Conservation (phyloP, 1,140 invertebrate genomes). For the Lordiphosa clarofinis region DNA sequence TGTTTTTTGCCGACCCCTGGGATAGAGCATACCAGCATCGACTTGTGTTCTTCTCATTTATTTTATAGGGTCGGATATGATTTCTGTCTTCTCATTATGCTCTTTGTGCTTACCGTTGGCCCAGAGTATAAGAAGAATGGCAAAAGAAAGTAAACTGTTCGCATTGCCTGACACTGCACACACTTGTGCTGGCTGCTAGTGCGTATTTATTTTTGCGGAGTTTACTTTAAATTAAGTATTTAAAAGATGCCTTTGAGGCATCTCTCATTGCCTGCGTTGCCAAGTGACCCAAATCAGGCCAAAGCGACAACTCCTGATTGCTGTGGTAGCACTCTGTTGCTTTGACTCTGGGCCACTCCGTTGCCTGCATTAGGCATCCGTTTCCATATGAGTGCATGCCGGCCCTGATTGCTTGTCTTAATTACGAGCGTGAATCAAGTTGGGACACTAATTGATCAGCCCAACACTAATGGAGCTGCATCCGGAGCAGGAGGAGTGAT, state of each 20-base stretch:
- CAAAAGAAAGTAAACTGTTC: no score
- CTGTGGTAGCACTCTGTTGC: constrained; percentile 11
- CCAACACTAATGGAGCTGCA: constrained; percentile 3
- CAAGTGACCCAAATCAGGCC: constrained; percentile 30
- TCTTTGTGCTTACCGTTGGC: no score
- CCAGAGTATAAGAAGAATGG: no score
- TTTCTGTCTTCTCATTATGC: no score
- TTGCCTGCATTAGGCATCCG: no score
- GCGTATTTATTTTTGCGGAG: constrained; percentile 4
- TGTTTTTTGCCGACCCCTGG: no score
- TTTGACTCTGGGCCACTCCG: constrained; percentile 12
- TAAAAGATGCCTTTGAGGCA: constrained; percentile 10
- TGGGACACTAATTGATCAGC: constrained; percentile 14
- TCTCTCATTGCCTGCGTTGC: constrained; percentile 8
- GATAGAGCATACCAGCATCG: no score
- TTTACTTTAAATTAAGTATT: constrained; percentile 21
- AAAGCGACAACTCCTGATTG: constrained; percentile 6
- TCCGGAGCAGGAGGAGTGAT: not conserved
- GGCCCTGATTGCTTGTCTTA: not conserved
- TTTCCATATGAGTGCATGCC: no score
- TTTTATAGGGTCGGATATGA: no score
- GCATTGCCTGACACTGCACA: not conserved
- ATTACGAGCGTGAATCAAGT: constrained; percentile 9
- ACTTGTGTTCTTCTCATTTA: no score
- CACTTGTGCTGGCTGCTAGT: not conserved